Percentiles rank a stretch among this genome's conserved stretches.
Conservation (phyloP, 2,113 vertebrate genomes). For the Varanus salvator region DNA sequence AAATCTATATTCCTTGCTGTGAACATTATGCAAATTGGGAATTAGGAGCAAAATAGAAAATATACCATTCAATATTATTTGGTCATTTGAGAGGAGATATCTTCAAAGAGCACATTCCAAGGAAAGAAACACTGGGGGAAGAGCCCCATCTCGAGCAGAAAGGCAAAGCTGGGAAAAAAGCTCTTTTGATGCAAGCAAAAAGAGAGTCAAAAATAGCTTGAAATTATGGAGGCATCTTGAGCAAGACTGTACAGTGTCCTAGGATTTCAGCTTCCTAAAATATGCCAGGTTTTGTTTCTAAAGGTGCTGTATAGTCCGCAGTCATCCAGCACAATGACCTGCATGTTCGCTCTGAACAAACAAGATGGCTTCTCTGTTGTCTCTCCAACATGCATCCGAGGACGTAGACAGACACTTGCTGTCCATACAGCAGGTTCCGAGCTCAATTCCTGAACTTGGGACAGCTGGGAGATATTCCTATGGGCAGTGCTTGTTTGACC, state of each 20-base stretch:
- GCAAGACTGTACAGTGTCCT: neutral
- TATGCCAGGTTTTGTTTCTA: too few species aligned
- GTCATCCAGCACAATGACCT: too few species aligned
- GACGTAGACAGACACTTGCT: too few species aligned
- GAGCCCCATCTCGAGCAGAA: slow-evolving; percentile 27
- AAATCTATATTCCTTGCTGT: slow-evolving; percentile 60
- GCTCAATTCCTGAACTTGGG: too few species aligned
- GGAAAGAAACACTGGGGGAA: slow-evolving; percentile 6
- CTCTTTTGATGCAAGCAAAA: neutral
- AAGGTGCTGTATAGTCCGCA: neutral
- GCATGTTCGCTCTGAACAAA: neutral
- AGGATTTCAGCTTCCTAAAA: neutral
- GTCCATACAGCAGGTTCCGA: too few species aligned
- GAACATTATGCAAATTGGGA: slow-evolving; percentile 59
- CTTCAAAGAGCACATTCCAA: slow-evolving; percentile 39
- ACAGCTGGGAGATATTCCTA: too few species aligned
- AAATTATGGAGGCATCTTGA: neutral
- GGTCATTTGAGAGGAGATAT: slow-evolving; percentile 9
- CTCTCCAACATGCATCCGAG: neutral
- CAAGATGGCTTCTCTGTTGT: neutral
- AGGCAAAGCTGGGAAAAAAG: slow-evolving; percentile 26
- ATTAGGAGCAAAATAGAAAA: slow-evolving; percentile 46
- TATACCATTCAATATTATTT: slow-evolving; percentile 38
- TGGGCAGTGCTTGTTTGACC: too few species aligned
- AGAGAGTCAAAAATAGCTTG: neutral